Percentiles rank a stretch among this genome's conserved stretches.
Evolutionary conservation across 2,113 vertebrate species (phyloP).

Genomic region (Misgurnus anguillicaudatus): DNA sequence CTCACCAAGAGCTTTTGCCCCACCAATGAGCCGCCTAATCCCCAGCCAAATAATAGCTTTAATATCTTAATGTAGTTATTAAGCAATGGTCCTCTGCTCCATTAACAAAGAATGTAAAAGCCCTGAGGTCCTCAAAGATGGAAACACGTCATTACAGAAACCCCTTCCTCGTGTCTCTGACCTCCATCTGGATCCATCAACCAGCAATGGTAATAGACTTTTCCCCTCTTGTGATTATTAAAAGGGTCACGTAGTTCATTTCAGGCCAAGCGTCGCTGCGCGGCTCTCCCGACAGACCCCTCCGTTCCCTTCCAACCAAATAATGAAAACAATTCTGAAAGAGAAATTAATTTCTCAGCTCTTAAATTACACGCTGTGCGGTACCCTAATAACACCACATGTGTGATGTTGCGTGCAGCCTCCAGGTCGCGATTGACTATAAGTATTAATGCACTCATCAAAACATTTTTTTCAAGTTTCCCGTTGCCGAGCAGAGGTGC

Average conservation of each 20-base stretch:
- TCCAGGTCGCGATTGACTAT: background rate
- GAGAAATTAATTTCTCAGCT: conserved; percentile 43
- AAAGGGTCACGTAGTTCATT: background rate
- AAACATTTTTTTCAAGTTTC: conserved; percentile 40
- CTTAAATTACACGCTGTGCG: conserved; percentile 23
- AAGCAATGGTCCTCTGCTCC: background rate
- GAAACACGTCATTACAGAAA: background rate
- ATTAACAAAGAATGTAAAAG: conserved; percentile 15
- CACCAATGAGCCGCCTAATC: background rate
- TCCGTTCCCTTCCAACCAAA: background rate
- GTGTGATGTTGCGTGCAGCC: conserved; percentile 29
- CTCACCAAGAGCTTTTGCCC: background rate
- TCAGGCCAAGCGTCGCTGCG: background rate
- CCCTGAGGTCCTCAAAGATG: background rate
- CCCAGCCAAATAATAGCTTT: conserved; percentile 2
- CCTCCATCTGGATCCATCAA: conserved; percentile 13
- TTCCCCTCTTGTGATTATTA: background rate
- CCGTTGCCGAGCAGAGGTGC: conserved; percentile 22
- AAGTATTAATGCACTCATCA: conserved; percentile 38
- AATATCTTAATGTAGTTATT: conserved; percentile 21
- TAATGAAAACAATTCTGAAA: conserved; percentile 29
- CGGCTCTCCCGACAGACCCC: background rate
- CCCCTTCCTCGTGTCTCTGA: conserved; percentile 12
- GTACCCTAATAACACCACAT: background rate
- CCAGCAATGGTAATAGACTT: conserved; percentile 23